These are phyloP conservation scores for Peromyscus eremicus DNA, from an alignment of 2,797 vertebrate genomes.

Conservation along the genomic window DNA sequence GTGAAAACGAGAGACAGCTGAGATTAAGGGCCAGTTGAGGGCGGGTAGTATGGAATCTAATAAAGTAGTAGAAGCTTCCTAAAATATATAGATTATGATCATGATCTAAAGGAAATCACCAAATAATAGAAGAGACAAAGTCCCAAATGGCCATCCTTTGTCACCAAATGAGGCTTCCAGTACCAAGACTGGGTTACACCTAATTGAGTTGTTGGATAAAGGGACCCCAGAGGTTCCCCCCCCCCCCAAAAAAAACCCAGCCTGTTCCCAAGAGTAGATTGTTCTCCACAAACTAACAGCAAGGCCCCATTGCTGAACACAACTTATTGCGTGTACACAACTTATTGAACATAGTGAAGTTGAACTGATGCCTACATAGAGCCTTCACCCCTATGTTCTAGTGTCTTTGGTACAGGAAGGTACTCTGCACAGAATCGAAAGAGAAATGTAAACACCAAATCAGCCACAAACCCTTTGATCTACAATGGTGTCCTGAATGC, in stretches of 20 bases:
- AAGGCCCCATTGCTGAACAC: neutral
- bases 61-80: neutral
- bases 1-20: neutral
- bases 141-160: neutral
- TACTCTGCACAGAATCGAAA: neutral
- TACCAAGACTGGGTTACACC: too few species aligned
- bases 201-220: neutral
- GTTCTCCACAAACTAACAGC: neutral
- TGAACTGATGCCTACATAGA: neutral
- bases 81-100: neutral
- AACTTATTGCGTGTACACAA: neutral
- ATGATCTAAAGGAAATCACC: neutral
- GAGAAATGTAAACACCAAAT: neutral
- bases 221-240: too few species aligned
- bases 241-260: neutral
- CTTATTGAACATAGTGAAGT: neutral
- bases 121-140: neutral
- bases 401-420: too few species aligned
- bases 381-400: neutral
- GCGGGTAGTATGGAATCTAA: neutral
- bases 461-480: neutral
- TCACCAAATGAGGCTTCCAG: too few species aligned
- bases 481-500: neutral
- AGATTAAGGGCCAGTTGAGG: neutral
- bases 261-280: neutral